Evolutionary conservation across 2,797 vertebrate genomes (phyloP).

Genomic region (Neosilurus hyrtlii): DNA sequence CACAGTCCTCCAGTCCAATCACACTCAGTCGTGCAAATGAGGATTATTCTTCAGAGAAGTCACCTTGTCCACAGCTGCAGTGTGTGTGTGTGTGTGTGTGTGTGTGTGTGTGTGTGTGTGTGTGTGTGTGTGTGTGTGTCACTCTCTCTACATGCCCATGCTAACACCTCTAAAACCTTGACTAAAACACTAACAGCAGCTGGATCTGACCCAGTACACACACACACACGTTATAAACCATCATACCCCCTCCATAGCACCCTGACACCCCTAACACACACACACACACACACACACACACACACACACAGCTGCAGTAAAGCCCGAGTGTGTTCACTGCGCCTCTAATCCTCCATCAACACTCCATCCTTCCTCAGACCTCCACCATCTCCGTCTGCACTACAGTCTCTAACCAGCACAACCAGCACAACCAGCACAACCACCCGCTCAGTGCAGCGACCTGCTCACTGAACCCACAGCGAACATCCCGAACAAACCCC

Average conservation of each 20-base stretch:
- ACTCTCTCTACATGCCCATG: slow-evolving; percentile 9
- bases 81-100: background rate
- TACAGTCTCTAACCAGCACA: background rate
- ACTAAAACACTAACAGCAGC: background rate
- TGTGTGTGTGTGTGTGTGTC: background rate
- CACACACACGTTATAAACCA: slow-evolving; percentile 1
- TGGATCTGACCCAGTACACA: background rate
- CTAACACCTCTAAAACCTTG: background rate
- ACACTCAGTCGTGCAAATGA: slow-evolving; percentile 1
- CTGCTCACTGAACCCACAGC: background rate
- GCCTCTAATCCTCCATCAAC: slow-evolving; percentile 19
- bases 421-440: background rate
- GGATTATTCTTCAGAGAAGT: slow-evolving; percentile 15
- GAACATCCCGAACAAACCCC: background rate
- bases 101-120: background rate
- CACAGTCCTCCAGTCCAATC: background rate
- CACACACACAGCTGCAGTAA: slow-evolving; percentile 42
- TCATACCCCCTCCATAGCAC: background rate
- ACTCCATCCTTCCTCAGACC: background rate
- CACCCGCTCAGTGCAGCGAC: background rate
- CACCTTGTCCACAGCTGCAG: slow-evolving; percentile 33
- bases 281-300: slow-evolving; percentile 42
- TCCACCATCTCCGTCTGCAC: background rate
- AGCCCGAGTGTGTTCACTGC: slow-evolving; percentile 46
- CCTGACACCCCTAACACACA: background rate